These are phyloP conservation scores for Tapirus terrestris DNA, from an alignment of 2,113 vertebrate species.

Conservation along the genomic window DNA sequence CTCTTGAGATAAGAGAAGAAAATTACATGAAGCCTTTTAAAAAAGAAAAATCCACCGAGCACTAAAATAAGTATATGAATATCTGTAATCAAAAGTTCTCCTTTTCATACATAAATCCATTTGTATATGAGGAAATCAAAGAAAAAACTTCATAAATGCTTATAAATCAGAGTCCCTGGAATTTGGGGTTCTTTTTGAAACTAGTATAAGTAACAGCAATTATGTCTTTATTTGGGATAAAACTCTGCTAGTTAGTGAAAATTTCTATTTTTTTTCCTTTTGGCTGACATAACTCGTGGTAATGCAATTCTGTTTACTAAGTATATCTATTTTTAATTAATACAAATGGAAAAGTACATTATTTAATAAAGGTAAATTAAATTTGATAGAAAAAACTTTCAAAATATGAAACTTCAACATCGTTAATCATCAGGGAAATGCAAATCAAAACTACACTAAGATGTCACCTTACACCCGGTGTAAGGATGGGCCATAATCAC, in stretches of 20 bases:
- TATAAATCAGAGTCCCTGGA: neutral
- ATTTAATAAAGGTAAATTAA: neutral
- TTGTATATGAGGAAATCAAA: neutral
- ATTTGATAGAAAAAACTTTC: neutral
- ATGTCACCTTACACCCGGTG: no score
- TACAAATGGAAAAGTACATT: neutral
- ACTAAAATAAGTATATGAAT: slow-evolving; percentile 9
- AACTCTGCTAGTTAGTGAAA: neutral
- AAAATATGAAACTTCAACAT: neutral
- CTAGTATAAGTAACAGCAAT: neutral
- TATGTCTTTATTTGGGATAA: neutral
- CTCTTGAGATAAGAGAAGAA: neutral
- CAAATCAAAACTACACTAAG: no score
- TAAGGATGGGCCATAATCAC: no score
- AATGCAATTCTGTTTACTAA: neutral
- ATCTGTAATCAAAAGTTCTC: neutral
- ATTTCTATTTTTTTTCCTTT: neutral
- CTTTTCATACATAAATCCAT: neutral
- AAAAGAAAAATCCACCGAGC: neutral
- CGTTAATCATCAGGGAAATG: no score
- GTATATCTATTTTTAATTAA: slow-evolving; percentile 18
- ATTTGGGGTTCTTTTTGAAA: neutral
- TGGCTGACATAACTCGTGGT: neutral
- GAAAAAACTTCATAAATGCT: neutral
- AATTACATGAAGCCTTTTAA: neutral